Conservation (phyloP, 2,888 invertebrate species). For the Pterobdella sp. region DNA sequence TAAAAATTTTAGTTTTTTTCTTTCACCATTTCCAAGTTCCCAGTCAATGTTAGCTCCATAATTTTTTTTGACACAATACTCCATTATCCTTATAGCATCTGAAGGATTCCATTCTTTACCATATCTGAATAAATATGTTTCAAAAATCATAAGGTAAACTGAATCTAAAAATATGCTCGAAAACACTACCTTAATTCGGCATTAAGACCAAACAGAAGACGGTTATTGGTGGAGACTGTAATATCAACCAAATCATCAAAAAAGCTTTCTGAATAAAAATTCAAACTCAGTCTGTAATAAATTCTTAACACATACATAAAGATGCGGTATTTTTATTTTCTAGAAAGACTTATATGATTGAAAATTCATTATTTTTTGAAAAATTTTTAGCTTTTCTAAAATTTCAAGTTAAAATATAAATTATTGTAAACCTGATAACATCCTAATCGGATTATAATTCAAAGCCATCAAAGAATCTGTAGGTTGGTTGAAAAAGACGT, state of each 20-base stretch:
- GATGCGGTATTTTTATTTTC: too few relatives aligned
- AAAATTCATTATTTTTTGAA: too few relatives aligned
- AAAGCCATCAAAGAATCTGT: constrained; percentile 8
- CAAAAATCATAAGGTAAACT: too few relatives aligned
- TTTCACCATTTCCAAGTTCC: constrained; percentile 47
- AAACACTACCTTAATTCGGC: constrained; percentile 16
- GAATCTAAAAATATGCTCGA: too few relatives aligned
- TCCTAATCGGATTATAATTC: not conserved
- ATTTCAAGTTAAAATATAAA: too few relatives aligned
- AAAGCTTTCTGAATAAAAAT: constrained; percentile 8
- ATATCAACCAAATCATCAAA: constrained; percentile 27
- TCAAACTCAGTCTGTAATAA: not conserved
- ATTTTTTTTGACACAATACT: constrained; percentile 58
- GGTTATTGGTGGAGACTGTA: constrained; percentile 51
- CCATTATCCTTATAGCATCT: constrained; percentile 62
- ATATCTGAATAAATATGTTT: constrained; percentile 56
- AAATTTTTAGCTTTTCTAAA: too few relatives aligned
- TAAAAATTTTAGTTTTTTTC: not conserved
- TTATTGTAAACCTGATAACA: constrained; percentile 28
- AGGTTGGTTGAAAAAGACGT: constrained; percentile 30
- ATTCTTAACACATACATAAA: too few relatives aligned
- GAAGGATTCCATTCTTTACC: constrained; percentile 60
- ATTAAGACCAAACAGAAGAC: constrained; percentile 66
- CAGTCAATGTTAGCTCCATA: constrained; percentile 44
- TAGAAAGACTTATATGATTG: too few relatives aligned